Evolutionary conservation across 2,888 invertebrate species (phyloP).

Genomic region (Phyllotreta striolata): DNA sequence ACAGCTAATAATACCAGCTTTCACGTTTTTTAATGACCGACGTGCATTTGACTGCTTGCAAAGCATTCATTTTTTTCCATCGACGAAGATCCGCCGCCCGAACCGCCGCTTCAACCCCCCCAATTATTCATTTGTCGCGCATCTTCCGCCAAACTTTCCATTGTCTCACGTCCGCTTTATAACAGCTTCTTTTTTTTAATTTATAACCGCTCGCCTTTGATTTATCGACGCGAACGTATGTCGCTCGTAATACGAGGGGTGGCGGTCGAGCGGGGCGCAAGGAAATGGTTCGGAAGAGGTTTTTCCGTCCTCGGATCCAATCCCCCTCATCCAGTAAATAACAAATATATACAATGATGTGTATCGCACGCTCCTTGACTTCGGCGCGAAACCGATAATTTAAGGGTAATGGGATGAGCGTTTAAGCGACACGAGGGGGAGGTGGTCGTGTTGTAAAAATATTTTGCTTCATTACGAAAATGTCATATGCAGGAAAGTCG

Average conservation of each 20-base stretch:
- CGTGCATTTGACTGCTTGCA: no score
- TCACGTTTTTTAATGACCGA: no score
- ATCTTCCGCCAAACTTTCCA: constrained; percentile 23
- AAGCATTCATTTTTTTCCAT: no score
- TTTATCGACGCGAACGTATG: constrained; percentile 45
- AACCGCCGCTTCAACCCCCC: no score
- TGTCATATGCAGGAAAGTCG: no score
- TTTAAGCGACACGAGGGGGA: constrained; percentile 29
- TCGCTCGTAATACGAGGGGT: constrained; percentile 38
- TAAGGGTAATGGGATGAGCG: constrained; percentile 52
- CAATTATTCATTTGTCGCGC: neutral
- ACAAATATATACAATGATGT: constrained; percentile 40
- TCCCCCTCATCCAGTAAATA: constrained; percentile 20
- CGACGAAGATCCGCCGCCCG: no score
- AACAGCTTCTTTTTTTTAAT: constrained; percentile 33
- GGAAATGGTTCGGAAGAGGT: constrained; percentile 42
- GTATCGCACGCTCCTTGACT: constrained; percentile 47
- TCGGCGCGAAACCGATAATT: constrained; percentile 51
- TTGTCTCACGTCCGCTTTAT: constrained; percentile 28
- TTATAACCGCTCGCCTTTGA: constrained; percentile 42
- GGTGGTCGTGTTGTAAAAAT: no score
- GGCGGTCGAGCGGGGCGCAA: constrained; percentile 29
- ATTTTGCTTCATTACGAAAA: no score
- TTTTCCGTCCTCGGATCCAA: constrained; percentile 34
- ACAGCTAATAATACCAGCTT: no score